phyloP scores from a whole-genome alignment of 2,797 vertebrate genomes.

The Harpagifer antarcticus region DNA sequence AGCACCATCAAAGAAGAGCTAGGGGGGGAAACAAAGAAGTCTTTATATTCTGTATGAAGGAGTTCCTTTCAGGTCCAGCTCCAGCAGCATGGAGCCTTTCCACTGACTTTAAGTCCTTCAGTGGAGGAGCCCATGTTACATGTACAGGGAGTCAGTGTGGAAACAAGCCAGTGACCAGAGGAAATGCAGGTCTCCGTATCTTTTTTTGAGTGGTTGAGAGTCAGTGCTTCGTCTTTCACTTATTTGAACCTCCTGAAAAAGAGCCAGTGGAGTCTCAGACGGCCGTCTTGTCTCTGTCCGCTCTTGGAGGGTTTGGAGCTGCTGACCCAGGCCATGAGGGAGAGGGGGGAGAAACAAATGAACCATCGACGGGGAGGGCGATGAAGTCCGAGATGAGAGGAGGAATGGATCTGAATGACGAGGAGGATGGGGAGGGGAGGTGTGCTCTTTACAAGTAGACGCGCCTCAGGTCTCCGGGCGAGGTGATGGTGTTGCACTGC shows the following conservation, averaged over 20 bases:
- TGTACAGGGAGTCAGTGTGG: conserved; percentile 30
- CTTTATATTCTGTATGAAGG: conserved; percentile 42
- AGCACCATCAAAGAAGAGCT: conserved; percentile 53
- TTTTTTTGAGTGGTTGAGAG: conserved; percentile 16
- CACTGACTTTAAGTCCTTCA: conserved; percentile 50
- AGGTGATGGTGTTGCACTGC: conserved; percentile 99
- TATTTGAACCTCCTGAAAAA: conserved; percentile 29
- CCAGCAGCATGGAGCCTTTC: conserved; percentile 51
- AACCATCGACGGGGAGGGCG: conserved; percentile 1
- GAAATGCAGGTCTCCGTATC: conserved; percentile 1
- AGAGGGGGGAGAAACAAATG: conserved; percentile 26
- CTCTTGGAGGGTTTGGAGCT: conserved; percentile 43
- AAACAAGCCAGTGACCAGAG: conserved; percentile 22
- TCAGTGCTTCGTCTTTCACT: conserved; percentile 41
- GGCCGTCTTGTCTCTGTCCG: conserved; percentile 53
- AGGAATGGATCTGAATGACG: conserved; percentile 56
- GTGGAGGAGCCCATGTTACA: conserved; percentile 13
- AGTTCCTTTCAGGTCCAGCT: conserved; percentile 57
- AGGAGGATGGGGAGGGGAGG: conserved; percentile 17
- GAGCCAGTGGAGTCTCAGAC: conserved; percentile 59
- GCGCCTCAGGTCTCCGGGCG: conserved; percentile 96
- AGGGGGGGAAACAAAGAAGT: conserved; percentile 7
- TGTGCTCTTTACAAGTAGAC: conserved; percentile 95
- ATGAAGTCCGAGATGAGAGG: conserved; percentile 55
- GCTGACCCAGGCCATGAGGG: conserved; percentile 26